Conservation (phyloP, 2,113 vertebrate species). For the Oxyruncus cristatus region DNA sequence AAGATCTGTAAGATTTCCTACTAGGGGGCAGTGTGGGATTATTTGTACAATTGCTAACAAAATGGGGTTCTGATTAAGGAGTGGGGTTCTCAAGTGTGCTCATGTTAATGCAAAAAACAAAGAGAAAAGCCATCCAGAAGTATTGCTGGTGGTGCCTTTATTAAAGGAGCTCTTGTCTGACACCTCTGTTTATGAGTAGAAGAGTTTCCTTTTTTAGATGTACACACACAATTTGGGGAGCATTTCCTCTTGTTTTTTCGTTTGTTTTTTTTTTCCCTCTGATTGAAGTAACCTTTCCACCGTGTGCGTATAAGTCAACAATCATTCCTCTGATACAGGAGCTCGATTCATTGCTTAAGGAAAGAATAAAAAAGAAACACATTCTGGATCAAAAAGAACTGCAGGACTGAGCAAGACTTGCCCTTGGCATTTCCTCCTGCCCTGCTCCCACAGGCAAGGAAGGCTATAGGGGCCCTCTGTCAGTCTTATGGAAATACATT, state of each 20-base stretch:
- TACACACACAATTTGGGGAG: not conserved
- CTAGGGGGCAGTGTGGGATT: not conserved
- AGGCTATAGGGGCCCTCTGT: not conserved
- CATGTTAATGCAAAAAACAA: not conserved
- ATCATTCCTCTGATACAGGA: slow-evolving; percentile 9
- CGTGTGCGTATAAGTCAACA: slow-evolving; percentile 5
- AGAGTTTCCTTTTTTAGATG: not conserved
- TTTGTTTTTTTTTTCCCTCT: not conserved
- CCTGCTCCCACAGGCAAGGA: slow-evolving; percentile 7
- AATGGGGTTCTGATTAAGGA: not conserved
- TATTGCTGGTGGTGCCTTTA: not conserved
- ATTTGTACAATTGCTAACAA: not conserved
- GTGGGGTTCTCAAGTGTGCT: not conserved
- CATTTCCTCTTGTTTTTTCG: not conserved
- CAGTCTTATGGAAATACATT: slow-evolving; percentile 43
- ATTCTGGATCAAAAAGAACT: slow-evolving; percentile 17
- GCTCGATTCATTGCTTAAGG: slow-evolving; percentile 32
- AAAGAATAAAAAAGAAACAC: slow-evolving; percentile 17
- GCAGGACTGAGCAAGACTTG: slow-evolving; percentile 9
- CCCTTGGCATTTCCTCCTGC: slow-evolving; percentile 57
- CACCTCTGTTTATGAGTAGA: not conserved
- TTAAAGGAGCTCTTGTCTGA: not conserved
- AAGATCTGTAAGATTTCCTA: not conserved
- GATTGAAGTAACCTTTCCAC: slow-evolving; percentile 32
- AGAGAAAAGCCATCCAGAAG: not conserved